Conservation (phyloP, 2,797 vertebrate genomes). For the Setipinna tenuifilis region DNA sequence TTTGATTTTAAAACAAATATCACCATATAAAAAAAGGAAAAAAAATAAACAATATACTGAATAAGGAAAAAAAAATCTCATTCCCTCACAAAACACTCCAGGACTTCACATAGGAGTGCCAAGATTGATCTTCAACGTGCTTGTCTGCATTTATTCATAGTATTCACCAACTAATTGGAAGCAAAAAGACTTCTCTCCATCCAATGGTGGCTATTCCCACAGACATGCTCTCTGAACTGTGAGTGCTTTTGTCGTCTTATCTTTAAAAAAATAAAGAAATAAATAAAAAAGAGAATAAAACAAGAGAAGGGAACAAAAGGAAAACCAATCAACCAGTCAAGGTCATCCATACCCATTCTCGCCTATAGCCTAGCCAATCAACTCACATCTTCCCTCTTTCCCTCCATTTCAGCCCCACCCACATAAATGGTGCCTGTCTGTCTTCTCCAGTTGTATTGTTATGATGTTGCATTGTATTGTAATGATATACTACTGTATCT, state of each 20-base stretch:
- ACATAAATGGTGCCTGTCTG: constrained; percentile 40
- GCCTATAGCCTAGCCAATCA: constrained; percentile 12
- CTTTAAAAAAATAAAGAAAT: constrained; percentile 29
- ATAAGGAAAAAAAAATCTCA: constrained; percentile 24
- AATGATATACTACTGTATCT: background rate
- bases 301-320: constrained; percentile 56
- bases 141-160: constrained; percentile 66
- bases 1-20: constrained; percentile 72
- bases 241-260: constrained; percentile 53
- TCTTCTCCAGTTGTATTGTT: constrained; percentile 1
- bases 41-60: constrained; percentile 26
- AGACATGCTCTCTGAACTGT: constrained; percentile 59
- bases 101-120: constrained; percentile 59
- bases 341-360: constrained; percentile 10
- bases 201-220: constrained; percentile 59
- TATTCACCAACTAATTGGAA: constrained; percentile 62
- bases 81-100: constrained; percentile 40
- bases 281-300: background rate
- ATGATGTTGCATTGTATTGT: constrained; percentile 1
- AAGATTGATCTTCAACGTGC: constrained; percentile 60
- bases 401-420: constrained; percentile 44
- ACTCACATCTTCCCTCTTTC: constrained; percentile 38
- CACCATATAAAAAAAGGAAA: constrained; percentile 32
- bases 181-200: constrained; percentile 54
- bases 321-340: constrained; percentile 53